Base-by-base conservation (phyloP, 2,888 invertebrate species). In the Drosophila histrio region DNA sequence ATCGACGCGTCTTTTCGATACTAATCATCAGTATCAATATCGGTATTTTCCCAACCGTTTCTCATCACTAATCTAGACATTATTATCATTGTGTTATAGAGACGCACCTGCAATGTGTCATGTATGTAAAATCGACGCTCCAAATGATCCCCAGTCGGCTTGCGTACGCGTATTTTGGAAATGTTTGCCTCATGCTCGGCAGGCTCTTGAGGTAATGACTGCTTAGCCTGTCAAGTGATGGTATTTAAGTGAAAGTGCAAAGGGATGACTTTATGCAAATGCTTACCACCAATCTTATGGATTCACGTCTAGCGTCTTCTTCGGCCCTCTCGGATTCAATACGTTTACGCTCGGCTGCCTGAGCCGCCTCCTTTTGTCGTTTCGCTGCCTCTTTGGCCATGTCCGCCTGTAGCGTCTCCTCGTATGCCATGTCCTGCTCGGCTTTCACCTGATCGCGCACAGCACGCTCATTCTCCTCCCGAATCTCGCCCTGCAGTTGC, bases 371-470 rank as follows among this genome's bases (percentile, higher is more conserved):
- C 90, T 95, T 95, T 90, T 95, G 94, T 78, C 95, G 94, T 91
- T 95, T 96, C 2, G 96, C 94, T 92, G 97, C 97, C 92, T 97
- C 97, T 92, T 97, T 97, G 59, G 97, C 97, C 92, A 96, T 96
- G 82, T 90, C 92, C 8, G 91, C 91, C 89, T 96, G 96, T 56
- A 99, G 93, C 80, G 98, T 98, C 89, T 94, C 95, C 91, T 97
- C 95, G 92, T 97, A 99, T 0, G 98, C 98, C 91, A 95, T 95
- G 92, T 99, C 98, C 92, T 99, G 98, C 91, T 98, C 98, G 84
- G 95, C 94, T 92, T 98, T 97, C 54, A 99, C 97, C 82, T 94
- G 93, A 92, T 98, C 98, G 57, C 98, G 93, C 8, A 96, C 97
- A 73, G 96, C 96, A 59, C 98, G 93, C 91, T 98, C 98, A 64